Evolutionary conservation across 1,140 invertebrate species (phyloP).

Genomic region (Mesaphorura yosii): DNA sequence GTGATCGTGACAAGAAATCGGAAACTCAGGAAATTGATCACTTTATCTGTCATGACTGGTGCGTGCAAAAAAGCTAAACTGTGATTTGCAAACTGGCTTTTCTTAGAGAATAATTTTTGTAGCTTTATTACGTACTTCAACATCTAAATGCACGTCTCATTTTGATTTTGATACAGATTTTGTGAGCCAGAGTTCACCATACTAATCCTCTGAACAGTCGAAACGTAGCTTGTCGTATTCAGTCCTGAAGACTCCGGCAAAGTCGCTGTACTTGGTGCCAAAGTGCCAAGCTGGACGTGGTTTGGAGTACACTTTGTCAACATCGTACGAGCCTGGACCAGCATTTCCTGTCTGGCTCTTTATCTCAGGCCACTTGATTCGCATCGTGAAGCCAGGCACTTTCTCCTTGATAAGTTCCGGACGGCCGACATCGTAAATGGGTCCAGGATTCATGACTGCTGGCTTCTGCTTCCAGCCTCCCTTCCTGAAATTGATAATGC

Average conservation of each 20-base stretch:
- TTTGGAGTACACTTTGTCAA: neutral
- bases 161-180: too few species aligned
- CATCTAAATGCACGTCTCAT: too few species aligned
- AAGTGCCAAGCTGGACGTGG: slow-evolving; percentile 10
- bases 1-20: too few species aligned
- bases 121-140: too few species aligned
- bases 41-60: too few species aligned
- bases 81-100: too few species aligned
- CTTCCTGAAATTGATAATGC: slow-evolving; percentile 12
- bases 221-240: slow-evolving; percentile 18
- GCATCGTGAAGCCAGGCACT: slow-evolving; percentile 14
- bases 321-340: slow-evolving; percentile 15
- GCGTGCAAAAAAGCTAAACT: too few species aligned
- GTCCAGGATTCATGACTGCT: neutral
- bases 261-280: slow-evolving; percentile 17
- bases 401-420: slow-evolving; percentile 6
- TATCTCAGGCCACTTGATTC: slow-evolving; percentile 10
- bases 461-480: slow-evolving; percentile 8
- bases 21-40: too few species aligned
- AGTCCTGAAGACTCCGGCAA: slow-evolving; percentile 20
- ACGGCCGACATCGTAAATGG: slow-evolving; percentile 11
- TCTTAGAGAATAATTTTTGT: too few species aligned
- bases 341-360: neutral
- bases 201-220: too few species aligned
- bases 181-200: too few species aligned